phyloP scores from a whole-genome alignment of 92 coral and sea anemone genomes.

The Zoanthus sociatus region DNA sequence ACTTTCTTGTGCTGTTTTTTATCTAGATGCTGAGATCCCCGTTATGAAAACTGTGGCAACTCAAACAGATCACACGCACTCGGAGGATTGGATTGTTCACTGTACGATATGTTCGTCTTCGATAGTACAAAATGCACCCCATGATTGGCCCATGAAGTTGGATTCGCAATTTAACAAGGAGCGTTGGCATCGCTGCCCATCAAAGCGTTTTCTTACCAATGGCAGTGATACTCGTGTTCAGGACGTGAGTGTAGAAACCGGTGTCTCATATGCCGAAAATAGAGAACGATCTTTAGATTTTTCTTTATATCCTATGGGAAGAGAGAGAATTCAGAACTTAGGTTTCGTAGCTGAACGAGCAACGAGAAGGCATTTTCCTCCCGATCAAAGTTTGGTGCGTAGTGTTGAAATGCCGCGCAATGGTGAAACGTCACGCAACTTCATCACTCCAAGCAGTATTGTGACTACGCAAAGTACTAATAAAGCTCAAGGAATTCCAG shows the following conservation, averaged over 20 bases:
- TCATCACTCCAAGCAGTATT: slow-evolving; percentile 3
- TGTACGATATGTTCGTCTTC: slow-evolving; percentile 37
- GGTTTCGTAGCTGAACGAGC: not conserved
- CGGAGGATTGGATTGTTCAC: slow-evolving; percentile 44
- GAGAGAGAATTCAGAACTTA: not conserved
- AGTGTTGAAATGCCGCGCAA: not conserved
- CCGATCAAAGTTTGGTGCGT: not conserved
- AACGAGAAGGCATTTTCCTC: not conserved
- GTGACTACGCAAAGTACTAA: not conserved
- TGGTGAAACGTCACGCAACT: not conserved
- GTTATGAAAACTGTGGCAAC: slow-evolving; percentile 36
- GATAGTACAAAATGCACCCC: not conserved
- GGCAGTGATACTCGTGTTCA: slow-evolving; percentile 25
- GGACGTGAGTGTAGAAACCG: slow-evolving; percentile 27
- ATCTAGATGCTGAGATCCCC: slow-evolving; percentile 21
- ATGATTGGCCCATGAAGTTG: slow-evolving; percentile 23
- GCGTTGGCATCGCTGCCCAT: not conserved
- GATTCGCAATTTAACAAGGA: slow-evolving; percentile 1
- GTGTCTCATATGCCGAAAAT: not conserved
- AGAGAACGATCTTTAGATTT: not conserved
- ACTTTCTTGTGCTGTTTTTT: too few relatives aligned
- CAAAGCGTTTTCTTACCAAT: not conserved
- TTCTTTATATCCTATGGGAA: slow-evolving; percentile 12
- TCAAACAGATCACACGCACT: slow-evolving; percentile 38
- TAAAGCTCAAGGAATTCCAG: slow-evolving; percentile 14